Evolutionary conservation across 2,797 vertebrate genomes (phyloP).

Genomic region (Anguilla megastoma): DNA sequence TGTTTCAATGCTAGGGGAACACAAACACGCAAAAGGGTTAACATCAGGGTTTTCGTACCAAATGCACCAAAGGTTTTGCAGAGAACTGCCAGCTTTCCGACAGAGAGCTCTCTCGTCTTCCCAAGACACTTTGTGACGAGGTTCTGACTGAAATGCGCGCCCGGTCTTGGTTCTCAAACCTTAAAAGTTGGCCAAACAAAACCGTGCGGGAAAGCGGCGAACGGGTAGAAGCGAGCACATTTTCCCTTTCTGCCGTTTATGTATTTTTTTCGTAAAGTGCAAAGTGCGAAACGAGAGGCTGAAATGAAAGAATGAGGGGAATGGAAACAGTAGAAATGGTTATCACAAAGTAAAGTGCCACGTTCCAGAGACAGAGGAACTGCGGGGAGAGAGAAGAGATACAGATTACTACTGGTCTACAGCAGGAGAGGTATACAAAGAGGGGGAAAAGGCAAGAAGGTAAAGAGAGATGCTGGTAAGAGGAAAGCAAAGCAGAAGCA

Average conservation of each 20-base stretch:
- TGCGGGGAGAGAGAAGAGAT: slow-evolving; percentile 71
- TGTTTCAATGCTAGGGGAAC: slow-evolving; percentile 84
- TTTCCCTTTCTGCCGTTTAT: slow-evolving; percentile 9
- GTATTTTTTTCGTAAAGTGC: slow-evolving; percentile 71
- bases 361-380: slow-evolving; percentile 92
- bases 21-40: slow-evolving; percentile 70
- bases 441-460: not conserved
- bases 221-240: slow-evolving; percentile 34
- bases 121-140: slow-evolving; percentile 49
- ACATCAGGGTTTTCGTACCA: slow-evolving; percentile 46
- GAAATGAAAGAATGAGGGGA: slow-evolving; percentile 50
- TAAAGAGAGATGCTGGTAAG: slow-evolving; percentile 30
- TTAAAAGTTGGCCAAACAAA: slow-evolving; percentile 15
- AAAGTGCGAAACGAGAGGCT: slow-evolving; percentile 66
- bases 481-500: slow-evolving; percentile 46
- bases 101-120: slow-evolving; percentile 40
- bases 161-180: slow-evolving; percentile 39
- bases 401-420: slow-evolving; percentile 49
- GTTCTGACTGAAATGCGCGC: slow-evolving; percentile 3
- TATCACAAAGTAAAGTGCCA: slow-evolving; percentile 99
- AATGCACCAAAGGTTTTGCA: slow-evolving; percentile 54
- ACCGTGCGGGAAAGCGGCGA: slow-evolving; percentile 33
- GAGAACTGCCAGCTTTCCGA: slow-evolving; percentile 43
- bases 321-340: slow-evolving; percentile 87
- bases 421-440: slow-evolving; percentile 28